Percentiles rank a stretch among this genome's conserved stretches.
phyloP scores from a whole-genome alignment of 1,140 invertebrate genomes.

The Drosophila hydei region DNA sequence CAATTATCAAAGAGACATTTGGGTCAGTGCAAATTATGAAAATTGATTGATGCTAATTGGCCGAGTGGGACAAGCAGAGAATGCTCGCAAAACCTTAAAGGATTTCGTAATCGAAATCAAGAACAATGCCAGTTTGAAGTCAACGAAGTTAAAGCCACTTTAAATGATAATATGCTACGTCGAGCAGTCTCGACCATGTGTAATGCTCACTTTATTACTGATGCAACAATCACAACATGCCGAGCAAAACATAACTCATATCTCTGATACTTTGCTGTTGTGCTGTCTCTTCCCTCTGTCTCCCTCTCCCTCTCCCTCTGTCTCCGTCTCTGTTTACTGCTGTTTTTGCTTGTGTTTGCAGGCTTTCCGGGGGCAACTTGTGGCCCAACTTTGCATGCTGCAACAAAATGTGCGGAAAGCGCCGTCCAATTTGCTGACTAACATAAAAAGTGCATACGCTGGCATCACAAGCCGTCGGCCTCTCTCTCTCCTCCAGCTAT shows the following conservation, averaged over 20 bases:
- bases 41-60: conserved; percentile 15
- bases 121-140: background rate
- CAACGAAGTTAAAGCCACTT: background rate
- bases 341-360: conserved; percentile 4
- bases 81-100: background rate
- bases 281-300: background rate
- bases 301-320: background rate
- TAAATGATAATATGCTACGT: background rate
- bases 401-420: conserved; percentile 65
- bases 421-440: conserved; percentile 66
- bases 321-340: background rate
- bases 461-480: background rate
- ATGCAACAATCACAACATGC: conserved; percentile 15
- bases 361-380: background rate
- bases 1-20: conserved; percentile 16
- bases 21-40: conserved; percentile 34
- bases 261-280: conserved; percentile 27
- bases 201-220: background rate
- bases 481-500: background rate
- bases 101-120: conserved; percentile 3
- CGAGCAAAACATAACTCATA: conserved; percentile 32
- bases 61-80: background rate
- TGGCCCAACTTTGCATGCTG: conserved; percentile 38
- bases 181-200: background rate
- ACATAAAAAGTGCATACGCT: conserved; percentile 61